phyloP scores from a whole-genome alignment of 1,140 invertebrate species.

The Lasaia peninsularis region DNA sequence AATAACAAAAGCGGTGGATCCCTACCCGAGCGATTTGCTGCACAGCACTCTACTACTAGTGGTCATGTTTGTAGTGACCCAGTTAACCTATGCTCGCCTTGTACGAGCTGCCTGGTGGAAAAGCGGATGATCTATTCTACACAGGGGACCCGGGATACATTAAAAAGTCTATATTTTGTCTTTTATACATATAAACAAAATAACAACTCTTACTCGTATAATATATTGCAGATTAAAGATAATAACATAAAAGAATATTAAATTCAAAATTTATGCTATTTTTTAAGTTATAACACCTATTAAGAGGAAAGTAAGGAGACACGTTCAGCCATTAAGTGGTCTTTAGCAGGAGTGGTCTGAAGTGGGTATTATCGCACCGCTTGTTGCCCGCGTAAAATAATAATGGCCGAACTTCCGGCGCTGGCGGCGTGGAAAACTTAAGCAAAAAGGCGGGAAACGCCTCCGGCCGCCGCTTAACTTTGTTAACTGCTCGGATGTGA shows the following conservation, averaged over 20 bases:
- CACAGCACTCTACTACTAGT: too few species aligned
- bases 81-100: too few species aligned
- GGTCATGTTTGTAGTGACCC: too few species aligned
- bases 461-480: constrained; percentile 53
- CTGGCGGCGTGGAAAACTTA: constrained; percentile 69
- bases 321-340: constrained; percentile 67
- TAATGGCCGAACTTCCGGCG: constrained; percentile 76
- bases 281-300: constrained; percentile 74
- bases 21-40: too few species aligned
- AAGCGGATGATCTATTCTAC: too few species aligned
- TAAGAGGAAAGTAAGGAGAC: constrained; percentile 70
- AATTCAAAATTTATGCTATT: constrained; percentile 58
- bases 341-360: constrained; percentile 48
- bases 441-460: constrained; percentile 64
- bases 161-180: too few species aligned
- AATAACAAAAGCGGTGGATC: too few species aligned
- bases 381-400: constrained; percentile 79
- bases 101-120: too few species aligned
- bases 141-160: too few species aligned
- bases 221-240: neutral
- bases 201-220: too few species aligned
- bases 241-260: constrained; percentile 27
- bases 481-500: constrained; percentile 61
- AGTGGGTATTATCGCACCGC: constrained; percentile 77
- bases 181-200: neutral